Evolutionary conservation across 2,888 invertebrate species (phyloP).

Genomic region (Amphipoea oculea): DNA sequence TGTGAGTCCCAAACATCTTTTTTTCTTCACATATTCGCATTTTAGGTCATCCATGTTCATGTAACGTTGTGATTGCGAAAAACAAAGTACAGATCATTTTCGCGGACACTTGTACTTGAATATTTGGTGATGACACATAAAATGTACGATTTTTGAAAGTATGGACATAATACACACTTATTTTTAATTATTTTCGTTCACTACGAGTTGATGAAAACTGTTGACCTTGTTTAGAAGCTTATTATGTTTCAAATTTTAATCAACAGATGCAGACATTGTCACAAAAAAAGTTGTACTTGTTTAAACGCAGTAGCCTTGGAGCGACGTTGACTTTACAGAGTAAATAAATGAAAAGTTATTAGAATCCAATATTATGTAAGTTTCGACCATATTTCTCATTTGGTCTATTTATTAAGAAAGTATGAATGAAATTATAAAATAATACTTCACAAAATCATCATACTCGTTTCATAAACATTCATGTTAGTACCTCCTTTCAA

Average conservation of each 20-base stretch:
- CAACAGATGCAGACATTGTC: conserved; percentile 91
- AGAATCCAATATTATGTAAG: neutral
- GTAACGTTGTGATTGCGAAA: conserved; percentile 91
- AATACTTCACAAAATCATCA: neutral
- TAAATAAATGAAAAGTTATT: conserved; percentile 10
- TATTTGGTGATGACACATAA: conserved; percentile 79
- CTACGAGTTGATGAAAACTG: conserved; percentile 89
- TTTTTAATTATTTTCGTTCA: conserved; percentile 88
- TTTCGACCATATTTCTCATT: neutral
- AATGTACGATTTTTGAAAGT: conserved; percentile 79
- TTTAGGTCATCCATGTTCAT: conserved; percentile 91
- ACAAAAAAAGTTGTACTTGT: conserved; percentile 86
- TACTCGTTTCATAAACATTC: neutral
- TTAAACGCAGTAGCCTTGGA: conserved; percentile 78
- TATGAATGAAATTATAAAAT: neutral
- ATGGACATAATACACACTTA: conserved; percentile 84
- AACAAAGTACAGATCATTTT: conserved; percentile 90
- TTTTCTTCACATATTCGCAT: conserved; percentile 90
- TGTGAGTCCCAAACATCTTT: conserved; percentile 88
- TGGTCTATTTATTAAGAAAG: neutral
- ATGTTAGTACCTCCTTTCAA: conserved; percentile 74
- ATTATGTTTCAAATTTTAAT: conserved; percentile 90
- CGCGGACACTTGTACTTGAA: conserved; percentile 86
- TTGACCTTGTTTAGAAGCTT: conserved; percentile 91
- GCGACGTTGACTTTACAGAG: conserved; percentile 64